phyloP scores from a whole-genome alignment of 2,113 vertebrate genomes.

The Eudorcas thomsonii region DNA sequence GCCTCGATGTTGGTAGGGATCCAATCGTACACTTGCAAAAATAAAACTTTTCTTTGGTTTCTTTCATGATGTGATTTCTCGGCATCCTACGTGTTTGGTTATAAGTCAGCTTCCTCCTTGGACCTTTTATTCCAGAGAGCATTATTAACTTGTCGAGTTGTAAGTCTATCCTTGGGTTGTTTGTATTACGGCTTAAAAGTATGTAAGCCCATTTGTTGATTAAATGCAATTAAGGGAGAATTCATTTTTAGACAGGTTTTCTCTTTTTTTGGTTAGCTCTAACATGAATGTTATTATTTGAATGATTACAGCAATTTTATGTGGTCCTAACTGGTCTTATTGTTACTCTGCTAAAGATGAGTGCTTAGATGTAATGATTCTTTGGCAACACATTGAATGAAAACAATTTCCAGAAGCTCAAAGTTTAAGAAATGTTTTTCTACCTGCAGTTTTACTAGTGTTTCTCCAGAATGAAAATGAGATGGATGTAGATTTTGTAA shows the following conservation, averaged over 20 bases:
- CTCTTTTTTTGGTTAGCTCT: not conserved
- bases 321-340: not conserved
- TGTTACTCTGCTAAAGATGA: not conserved
- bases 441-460: not conserved
- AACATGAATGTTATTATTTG: constrained; percentile 30
- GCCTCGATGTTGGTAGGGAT: constrained; percentile 35
- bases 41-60: constrained; percentile 48
- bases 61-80: constrained; percentile 50
- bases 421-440: not conserved
- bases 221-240: constrained; percentile 40
- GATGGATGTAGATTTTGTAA: not conserved
- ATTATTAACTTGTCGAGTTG: constrained; percentile 39
- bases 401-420: not conserved
- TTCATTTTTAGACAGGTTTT: not conserved
- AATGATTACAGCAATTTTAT: constrained; percentile 8
- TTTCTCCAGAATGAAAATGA: constrained; percentile 16
- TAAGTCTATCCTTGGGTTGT: constrained; percentile 13
- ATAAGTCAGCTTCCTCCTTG: not conserved
- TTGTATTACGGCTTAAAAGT: constrained; percentile 9
- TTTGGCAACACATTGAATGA: not conserved
- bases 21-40: constrained; percentile 56
- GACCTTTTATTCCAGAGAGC: constrained; percentile 5
- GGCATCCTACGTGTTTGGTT: not conserved
- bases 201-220: constrained; percentile 40
- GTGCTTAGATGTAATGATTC: not conserved